phyloP scores from a whole-genome alignment of 2,888 invertebrate genomes.

The Dolichomitus sp. region DNA sequence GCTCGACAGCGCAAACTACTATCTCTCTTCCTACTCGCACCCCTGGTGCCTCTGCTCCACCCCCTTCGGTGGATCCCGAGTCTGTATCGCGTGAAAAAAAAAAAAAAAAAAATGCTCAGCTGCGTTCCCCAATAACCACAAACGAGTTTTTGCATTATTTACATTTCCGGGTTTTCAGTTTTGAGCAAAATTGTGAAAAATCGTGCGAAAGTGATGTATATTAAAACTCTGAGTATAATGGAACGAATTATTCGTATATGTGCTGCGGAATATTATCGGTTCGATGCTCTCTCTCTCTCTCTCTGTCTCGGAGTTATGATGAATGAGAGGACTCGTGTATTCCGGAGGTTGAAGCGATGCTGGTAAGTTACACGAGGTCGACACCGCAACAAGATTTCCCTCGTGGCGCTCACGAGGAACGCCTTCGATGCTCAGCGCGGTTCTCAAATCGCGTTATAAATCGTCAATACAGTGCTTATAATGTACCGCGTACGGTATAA shows the following conservation, averaged over 20 bases:
- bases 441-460: conserved; percentile 72
- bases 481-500: conserved; percentile 71
- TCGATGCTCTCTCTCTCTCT: no score
- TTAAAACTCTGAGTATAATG: background rate
- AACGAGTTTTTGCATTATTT: conserved; percentile 61
- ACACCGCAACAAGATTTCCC: conserved; percentile 70
- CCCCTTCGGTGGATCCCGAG: conserved; percentile 11
- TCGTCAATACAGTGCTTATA: conserved; percentile 70
- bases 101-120: conserved; percentile 54
- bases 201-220: background rate
- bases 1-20: conserved; percentile 69
- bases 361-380: conserved; percentile 51
- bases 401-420: conserved; percentile 64
- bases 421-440: conserved; percentile 46
- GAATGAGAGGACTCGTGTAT: conserved; percentile 25
- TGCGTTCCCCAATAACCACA: conserved; percentile 60
- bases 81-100: conserved; percentile 41
- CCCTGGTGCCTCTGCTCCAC: background rate
- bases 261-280: background rate
- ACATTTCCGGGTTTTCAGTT: conserved; percentile 28
- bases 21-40: conserved; percentile 56
- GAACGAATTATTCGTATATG: conserved; percentile 2
- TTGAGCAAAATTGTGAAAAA: background rate
- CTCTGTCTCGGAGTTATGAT: background rate
- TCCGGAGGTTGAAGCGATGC: conserved; percentile 23